Conservation (phyloP, 2,113 vertebrate genomes). For the Percina caprodes region DNA sequence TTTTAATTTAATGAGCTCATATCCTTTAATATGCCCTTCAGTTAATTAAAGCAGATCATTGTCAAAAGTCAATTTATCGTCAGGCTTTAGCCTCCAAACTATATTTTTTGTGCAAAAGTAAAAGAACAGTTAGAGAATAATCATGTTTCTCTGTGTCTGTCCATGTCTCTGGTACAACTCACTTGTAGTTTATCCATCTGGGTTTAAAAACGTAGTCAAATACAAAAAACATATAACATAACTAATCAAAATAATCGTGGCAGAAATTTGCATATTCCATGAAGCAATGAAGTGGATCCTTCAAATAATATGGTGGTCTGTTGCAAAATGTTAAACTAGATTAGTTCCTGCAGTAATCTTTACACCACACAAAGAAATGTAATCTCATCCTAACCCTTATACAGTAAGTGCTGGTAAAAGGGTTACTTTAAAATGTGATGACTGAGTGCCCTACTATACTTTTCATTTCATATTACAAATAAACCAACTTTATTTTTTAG, state of each 20-base stretch:
- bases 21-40: background rate
- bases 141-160: background rate
- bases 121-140: background rate
- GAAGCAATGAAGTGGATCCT: background rate
- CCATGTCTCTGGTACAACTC: background rate
- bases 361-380: background rate
- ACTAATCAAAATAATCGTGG: background rate
- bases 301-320: background rate
- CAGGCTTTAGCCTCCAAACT: background rate
- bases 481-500: background rate
- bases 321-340: background rate
- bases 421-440: background rate
- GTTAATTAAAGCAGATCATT: background rate
- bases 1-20: slow-evolving; percentile 12
- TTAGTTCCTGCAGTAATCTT: background rate
- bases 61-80: background rate
- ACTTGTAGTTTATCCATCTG: background rate
- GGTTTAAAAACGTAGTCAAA: background rate
- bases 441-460: background rate
- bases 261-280: background rate
- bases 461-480: background rate
- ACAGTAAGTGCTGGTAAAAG: slow-evolving; percentile 24
- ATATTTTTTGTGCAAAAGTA: background rate
- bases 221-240: background rate
- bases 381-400: background rate